phyloP scores from a whole-genome alignment of 2,888 invertebrate species.

The Gasteruption jaculator region DNA sequence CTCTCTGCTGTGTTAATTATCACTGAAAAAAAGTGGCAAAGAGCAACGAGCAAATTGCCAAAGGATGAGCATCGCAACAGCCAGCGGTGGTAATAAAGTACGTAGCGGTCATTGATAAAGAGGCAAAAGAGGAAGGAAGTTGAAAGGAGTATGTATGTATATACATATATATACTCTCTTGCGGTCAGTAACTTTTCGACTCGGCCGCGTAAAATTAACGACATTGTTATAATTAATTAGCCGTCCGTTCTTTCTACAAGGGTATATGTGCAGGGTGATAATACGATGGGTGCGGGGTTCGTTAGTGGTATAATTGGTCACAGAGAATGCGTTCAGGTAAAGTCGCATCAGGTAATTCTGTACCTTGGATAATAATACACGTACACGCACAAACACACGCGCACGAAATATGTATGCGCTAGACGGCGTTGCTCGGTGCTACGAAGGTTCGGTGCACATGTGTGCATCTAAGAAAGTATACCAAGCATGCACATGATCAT shows the following conservation, averaged over 20 bases:
- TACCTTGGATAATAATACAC: slow-evolving; percentile 17
- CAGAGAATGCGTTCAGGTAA: slow-evolving; percentile 49
- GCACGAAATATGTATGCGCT: slow-evolving; percentile 4
- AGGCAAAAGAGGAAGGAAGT: slow-evolving; percentile 8
- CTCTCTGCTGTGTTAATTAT: no score
- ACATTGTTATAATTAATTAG: slow-evolving; percentile 51
- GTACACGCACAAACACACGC: slow-evolving; percentile 6
- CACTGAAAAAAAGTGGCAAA: no score
- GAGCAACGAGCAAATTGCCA: no score
- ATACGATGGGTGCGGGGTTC: slow-evolving; percentile 37
- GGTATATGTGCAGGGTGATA: slow-evolving; percentile 18
- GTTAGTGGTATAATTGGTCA: slow-evolving; percentile 51
- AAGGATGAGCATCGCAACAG: no score
- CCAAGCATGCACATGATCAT: no score
- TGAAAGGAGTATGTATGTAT: slow-evolving; percentile 5
- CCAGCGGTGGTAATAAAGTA: no score
- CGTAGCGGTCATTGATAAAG: no score
- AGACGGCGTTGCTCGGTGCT: slow-evolving; percentile 5
- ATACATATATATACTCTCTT: slow-evolving; percentile 29
- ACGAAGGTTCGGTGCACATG: slow-evolving; percentile 1
- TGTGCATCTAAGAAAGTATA: slow-evolving; percentile 7
- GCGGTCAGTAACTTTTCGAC: slow-evolving; percentile 49
- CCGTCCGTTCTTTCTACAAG: slow-evolving; percentile 25
- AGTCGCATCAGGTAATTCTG: slow-evolving; percentile 46
- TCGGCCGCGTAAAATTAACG: slow-evolving; percentile 49